Evolutionary conservation across 2,113 vertebrate genomes (phyloP).

Genomic region (Strix uralensis): DNA sequence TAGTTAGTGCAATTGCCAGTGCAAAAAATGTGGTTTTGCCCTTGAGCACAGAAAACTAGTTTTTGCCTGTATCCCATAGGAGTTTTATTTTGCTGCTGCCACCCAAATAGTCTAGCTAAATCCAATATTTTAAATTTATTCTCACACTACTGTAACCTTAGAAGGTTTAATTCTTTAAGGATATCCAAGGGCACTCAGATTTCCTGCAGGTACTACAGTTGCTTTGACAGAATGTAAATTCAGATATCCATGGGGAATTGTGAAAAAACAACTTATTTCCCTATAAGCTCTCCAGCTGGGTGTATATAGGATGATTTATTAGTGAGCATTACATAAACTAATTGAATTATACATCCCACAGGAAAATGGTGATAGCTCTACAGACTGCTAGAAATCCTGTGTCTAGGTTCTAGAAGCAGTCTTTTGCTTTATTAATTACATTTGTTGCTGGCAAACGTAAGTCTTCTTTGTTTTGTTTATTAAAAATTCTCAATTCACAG

Average conservation of each 20-base stretch:
- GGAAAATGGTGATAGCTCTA: constrained; percentile 43
- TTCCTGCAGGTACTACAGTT: constrained; percentile 14
- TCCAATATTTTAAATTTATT: constrained; percentile 11
- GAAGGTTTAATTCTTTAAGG: constrained; percentile 23
- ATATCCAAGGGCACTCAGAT: constrained; percentile 28
- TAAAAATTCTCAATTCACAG: constrained; percentile 3
- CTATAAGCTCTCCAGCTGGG: neutral
- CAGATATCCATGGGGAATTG: constrained; percentile 28
- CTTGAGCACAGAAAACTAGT: neutral
- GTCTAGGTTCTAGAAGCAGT: constrained; percentile 60
- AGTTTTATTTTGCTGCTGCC: neutral
- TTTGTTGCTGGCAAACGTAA: constrained; percentile 36
- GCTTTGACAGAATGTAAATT: constrained; percentile 57
- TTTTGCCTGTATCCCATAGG: neutral
- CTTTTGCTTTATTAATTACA: constrained; percentile 59
- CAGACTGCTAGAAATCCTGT: constrained; percentile 63
- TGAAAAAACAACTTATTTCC: constrained; percentile 40
- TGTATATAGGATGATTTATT: constrained; percentile 69
- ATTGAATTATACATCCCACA: constrained; percentile 74
- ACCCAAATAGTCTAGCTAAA: neutral
- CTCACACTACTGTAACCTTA: neutral
- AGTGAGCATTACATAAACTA: constrained; percentile 67
- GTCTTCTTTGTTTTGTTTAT: neutral
- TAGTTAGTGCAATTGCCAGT: neutral
- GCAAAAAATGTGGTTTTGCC: neutral